A percentile compares a stretch with the other conserved stretches of the same genome.
Conservation (phyloP, 2,888 invertebrate species). For the Adelphocoris suturalis region DNA sequence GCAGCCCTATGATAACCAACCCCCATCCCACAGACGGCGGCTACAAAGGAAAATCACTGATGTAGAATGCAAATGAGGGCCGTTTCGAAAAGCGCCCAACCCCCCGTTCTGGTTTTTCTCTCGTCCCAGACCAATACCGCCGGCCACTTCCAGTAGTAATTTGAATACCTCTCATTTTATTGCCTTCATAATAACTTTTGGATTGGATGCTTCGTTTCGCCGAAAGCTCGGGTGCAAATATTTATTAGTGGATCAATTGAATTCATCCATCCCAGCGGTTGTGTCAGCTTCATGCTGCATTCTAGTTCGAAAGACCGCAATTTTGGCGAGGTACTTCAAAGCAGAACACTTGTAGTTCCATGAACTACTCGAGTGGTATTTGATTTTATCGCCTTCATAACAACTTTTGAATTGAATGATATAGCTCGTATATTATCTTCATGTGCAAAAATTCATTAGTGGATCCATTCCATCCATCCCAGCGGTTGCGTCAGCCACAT, state of each 20-base stretch:
- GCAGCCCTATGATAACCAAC: constrained; percentile 14
- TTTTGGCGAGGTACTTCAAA: not conserved
- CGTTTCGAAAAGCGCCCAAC: constrained; percentile 13
- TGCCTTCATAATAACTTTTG: constrained; percentile 61
- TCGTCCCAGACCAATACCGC: constrained; percentile 40
- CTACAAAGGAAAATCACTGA: constrained; percentile 71
- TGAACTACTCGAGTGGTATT: no score
- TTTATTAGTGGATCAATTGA: no score
- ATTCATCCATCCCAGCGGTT: no score
- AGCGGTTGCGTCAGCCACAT: no score
- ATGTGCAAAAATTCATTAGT: no score
- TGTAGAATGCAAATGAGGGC: constrained; percentile 68
- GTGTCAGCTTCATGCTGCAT: no score
- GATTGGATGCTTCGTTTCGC: not conserved
- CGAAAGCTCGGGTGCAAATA: no score
- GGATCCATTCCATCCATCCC: no score
- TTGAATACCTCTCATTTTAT: constrained; percentile 71
- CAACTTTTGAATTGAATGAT: no score
- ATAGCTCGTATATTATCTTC: no score
- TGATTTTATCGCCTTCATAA: no score
- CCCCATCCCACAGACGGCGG: not conserved
- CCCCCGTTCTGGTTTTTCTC: constrained; percentile 26
- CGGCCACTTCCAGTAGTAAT: constrained; percentile 49
- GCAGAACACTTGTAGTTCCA: no score
- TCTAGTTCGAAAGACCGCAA: not conserved